Evolutionary conservation across 2,797 vertebrate genomes (phyloP).

Genomic region (Mionectes olivaceus): DNA sequence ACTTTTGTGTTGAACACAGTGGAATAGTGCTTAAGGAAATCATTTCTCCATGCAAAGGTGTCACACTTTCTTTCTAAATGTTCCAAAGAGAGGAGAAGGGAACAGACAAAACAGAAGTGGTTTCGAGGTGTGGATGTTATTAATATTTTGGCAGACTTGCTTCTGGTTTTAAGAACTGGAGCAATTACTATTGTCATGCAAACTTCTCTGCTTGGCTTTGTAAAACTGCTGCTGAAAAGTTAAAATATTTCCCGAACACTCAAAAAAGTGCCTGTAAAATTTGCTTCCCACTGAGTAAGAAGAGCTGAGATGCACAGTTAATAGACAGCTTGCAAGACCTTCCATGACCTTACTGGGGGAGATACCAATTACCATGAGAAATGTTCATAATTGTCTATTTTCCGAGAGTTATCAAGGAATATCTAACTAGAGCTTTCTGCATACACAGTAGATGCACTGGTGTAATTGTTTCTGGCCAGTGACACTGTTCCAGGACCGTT

Average conservation of each 20-base stretch:
- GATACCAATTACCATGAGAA: slow-evolving; percentile 30
- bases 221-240: neutral
- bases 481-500: neutral
- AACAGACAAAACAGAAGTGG: neutral
- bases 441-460: neutral
- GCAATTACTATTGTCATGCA: neutral
- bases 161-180: neutral
- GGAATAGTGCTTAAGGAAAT: neutral
- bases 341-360: neutral
- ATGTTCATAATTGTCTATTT: slow-evolving; percentile 25
- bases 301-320: neutral
- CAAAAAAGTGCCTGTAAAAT: neutral
- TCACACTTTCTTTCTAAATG: neutral
- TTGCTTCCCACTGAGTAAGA: neutral
- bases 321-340: slow-evolving; percentile 23
- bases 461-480: neutral
- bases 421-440: neutral
- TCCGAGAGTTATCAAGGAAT: neutral
- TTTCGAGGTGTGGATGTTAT: neutral
- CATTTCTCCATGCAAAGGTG: neutral
- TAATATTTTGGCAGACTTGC: neutral
- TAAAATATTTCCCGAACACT: neutral
- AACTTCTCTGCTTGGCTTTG: neutral
- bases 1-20: neutral
- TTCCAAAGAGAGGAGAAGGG: neutral